phyloP scores from a whole-genome alignment of 2,113 vertebrate species.

The Daboia siamensis region DNA sequence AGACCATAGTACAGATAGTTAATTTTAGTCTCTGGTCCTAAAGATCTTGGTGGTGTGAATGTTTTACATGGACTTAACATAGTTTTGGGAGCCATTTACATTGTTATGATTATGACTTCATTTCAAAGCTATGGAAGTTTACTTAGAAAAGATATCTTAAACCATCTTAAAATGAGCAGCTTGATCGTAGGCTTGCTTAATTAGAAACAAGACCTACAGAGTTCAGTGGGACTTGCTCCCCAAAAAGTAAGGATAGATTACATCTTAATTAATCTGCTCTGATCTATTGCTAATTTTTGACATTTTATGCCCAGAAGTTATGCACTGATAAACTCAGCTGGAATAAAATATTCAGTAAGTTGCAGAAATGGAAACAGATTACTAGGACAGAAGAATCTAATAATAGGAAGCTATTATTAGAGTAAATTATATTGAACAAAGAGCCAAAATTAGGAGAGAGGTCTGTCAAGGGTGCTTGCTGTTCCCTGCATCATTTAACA shows the following conservation, averaged over 20 bases:
- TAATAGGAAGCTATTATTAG: constrained; percentile 26
- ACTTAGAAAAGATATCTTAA: background rate
- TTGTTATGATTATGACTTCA: background rate
- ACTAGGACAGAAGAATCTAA: constrained; percentile 4
- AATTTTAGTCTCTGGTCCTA: background rate
- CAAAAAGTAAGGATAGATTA: background rate
- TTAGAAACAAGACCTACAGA: background rate
- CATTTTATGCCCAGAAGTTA: background rate
- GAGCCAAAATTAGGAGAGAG: constrained; percentile 27
- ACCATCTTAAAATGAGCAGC: background rate
- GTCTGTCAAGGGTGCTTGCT: constrained; percentile 12
- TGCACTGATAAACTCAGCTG: background rate
- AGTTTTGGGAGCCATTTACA: background rate
- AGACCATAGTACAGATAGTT: background rate
- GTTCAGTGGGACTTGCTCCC: background rate
- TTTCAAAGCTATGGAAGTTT: background rate
- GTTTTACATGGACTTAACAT: background rate
- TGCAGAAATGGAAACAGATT: background rate
- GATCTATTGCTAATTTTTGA: constrained; percentile 15
- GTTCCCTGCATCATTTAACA: background rate
- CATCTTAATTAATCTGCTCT: background rate
- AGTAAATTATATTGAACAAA: constrained; percentile 26
- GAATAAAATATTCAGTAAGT: constrained; percentile 9
- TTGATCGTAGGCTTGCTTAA: background rate
- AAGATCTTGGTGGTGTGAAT: background rate